A percentile compares a stretch with the other conserved stretches of the same genome.
Conservation (phyloP, 2,797 vertebrate species). For the Gymnodraco acuticeps region DNA sequence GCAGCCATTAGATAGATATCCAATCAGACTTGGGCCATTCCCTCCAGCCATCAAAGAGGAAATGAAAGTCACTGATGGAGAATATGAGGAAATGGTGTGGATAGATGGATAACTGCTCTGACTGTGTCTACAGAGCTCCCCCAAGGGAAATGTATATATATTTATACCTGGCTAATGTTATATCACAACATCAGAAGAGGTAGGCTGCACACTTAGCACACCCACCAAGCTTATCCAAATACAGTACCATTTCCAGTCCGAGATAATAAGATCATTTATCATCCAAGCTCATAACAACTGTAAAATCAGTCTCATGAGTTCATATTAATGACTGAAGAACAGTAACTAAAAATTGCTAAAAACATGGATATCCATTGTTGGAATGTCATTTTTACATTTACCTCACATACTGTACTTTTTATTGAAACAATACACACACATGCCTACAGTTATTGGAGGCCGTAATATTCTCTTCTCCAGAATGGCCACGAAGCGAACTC, state of each 20-base stretch:
- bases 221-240: background rate
- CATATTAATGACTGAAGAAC: no score
- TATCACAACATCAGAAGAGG: background rate
- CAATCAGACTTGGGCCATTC: conserved; percentile 69
- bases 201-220: background rate
- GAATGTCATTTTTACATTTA: background rate
- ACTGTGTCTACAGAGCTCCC: conserved; percentile 47
- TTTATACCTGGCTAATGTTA: background rate
- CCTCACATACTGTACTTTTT: background rate
- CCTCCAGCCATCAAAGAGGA: conserved; percentile 67
- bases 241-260: background rate
- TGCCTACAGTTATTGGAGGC: no score
- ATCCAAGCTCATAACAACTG: conserved; percentile 30
- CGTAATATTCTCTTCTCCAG: background rate
- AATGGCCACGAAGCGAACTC: background rate
- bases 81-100: conserved; percentile 64
- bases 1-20: conserved; percentile 70
- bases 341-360: no score
- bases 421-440: background rate
- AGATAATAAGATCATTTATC: background rate
- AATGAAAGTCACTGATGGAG: conserved; percentile 72
- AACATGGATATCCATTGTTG: background rate
- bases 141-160: conserved; percentile 8
- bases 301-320: background rate
- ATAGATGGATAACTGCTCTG: conserved; percentile 62